A percentile compares a stretch with the other conserved stretches of the same genome.
Evolutionary conservation across 2,888 invertebrate species (phyloP).

Genomic region (Drosophila austrosaltans): DNA sequence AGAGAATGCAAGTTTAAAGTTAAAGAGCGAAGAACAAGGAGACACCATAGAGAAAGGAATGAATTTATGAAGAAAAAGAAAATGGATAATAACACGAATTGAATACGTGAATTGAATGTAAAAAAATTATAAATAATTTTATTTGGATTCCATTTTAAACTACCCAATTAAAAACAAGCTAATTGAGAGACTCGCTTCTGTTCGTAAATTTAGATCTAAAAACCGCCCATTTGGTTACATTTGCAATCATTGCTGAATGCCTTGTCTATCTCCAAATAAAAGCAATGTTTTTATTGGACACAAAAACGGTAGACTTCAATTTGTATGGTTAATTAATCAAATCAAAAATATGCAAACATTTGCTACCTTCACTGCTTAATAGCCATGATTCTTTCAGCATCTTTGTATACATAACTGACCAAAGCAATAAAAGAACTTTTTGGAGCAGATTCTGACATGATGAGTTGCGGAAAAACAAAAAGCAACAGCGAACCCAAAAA

Average conservation of each 20-base stretch:
- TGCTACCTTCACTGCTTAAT: not conserved
- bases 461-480: slow-evolving; percentile 56
- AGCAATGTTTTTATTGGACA: too few species aligned
- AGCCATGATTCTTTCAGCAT: slow-evolving; percentile 25
- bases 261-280: too few species aligned
- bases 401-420: slow-evolving; percentile 59
- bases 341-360: not conserved
- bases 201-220: too few species aligned
- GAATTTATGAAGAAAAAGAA: not conserved
- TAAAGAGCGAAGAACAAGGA: not conserved
- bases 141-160: too few species aligned
- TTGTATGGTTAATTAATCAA: not conserved
- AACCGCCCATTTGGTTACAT: too few species aligned
- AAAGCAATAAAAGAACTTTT: slow-evolving; percentile 56
- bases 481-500: slow-evolving; percentile 40
- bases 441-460: slow-evolving; percentile 49
- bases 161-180: too few species aligned
- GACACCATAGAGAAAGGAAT: not conserved
- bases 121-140: too few species aligned
- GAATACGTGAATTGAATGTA: too few species aligned
- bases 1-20: not conserved
- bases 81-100: not conserved
- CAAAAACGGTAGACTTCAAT: too few species aligned
- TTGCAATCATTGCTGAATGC: too few species aligned
- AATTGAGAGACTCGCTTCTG: too few species aligned